Evolutionary conservation across 2,888 invertebrate species (phyloP).

Genomic region (Craniophora ligustri): DNA sequence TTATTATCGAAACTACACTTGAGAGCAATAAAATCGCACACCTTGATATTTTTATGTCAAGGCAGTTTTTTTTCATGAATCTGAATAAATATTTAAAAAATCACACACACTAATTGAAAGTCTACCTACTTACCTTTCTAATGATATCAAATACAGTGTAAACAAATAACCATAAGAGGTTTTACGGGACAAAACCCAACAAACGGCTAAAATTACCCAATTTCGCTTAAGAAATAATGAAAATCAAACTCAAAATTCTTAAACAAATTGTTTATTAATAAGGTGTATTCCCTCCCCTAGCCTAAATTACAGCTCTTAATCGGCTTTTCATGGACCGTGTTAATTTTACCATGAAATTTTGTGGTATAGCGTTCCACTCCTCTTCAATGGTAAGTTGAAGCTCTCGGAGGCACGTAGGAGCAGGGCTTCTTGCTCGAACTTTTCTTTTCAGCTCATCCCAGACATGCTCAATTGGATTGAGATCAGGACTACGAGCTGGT

Average conservation of each 20-base stretch:
- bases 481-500: slow-evolving; percentile 10
- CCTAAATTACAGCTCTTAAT: not conserved
- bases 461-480: slow-evolving; percentile 12
- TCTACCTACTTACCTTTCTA: too few relatives aligned
- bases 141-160: too few relatives aligned
- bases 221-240: not conserved
- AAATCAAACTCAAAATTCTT: too few relatives aligned
- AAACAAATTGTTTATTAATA: too few relatives aligned
- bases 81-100: not conserved
- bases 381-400: slow-evolving; percentile 6
- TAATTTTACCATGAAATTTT: not conserved
- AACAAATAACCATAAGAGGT: not conserved
- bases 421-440: slow-evolving; percentile 2
- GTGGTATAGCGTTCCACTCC: slow-evolving; percentile 1
- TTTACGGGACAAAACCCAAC: not conserved
- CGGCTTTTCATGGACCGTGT: not conserved
- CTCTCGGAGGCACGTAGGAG: not conserved
- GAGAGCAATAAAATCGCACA: not conserved
- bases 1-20: too few relatives aligned
- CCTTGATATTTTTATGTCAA: not conserved
- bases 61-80: not conserved
- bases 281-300: too few relatives aligned
- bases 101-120: too few relatives aligned
- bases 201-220: slow-evolving; percentile 1
- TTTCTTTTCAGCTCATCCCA: slow-evolving; percentile 10